A percentile compares a stretch with the other conserved stretches of the same genome.
Conservation (phyloP, 2,113 vertebrate species). For the Atlantisia rogersi region DNA sequence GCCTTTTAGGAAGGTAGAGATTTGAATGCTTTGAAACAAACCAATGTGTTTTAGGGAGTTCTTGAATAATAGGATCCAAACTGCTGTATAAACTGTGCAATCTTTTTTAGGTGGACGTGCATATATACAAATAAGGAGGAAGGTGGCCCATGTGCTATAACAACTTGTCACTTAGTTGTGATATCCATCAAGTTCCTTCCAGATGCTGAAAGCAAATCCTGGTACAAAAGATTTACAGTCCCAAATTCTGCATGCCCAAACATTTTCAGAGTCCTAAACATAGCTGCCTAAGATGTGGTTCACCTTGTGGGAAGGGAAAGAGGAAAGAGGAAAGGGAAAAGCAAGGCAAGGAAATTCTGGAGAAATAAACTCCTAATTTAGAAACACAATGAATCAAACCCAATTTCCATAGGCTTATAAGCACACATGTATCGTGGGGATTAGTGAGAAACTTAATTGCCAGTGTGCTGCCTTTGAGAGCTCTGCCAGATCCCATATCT, state of each 20-base stretch:
- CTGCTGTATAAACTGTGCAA: neutral
- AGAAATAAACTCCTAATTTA: neutral
- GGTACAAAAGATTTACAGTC: neutral
- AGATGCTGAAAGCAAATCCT: neutral
- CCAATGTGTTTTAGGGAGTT: neutral
- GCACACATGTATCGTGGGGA: neutral
- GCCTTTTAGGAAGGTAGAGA: neutral
- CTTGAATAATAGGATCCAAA: neutral
- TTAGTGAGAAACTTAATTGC: constrained; percentile 21
- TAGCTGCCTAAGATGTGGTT: neutral
- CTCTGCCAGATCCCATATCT: neutral
- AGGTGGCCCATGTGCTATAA: neutral
- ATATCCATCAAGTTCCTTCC: neutral
- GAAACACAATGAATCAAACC: neutral
- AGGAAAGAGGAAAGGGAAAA: too few species aligned
- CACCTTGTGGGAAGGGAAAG: neutral
- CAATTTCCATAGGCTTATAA: neutral
- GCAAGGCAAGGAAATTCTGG: neutral
- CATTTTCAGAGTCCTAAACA: neutral
- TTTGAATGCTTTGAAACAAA: neutral
- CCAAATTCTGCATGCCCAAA: neutral
- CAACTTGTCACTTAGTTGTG: neutral
- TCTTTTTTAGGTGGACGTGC: neutral
- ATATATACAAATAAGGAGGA: neutral
- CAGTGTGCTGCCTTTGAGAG: constrained; percentile 1